Conservation (phyloP, 1,140 invertebrate genomes). For the Leucophenga varia region DNA sequence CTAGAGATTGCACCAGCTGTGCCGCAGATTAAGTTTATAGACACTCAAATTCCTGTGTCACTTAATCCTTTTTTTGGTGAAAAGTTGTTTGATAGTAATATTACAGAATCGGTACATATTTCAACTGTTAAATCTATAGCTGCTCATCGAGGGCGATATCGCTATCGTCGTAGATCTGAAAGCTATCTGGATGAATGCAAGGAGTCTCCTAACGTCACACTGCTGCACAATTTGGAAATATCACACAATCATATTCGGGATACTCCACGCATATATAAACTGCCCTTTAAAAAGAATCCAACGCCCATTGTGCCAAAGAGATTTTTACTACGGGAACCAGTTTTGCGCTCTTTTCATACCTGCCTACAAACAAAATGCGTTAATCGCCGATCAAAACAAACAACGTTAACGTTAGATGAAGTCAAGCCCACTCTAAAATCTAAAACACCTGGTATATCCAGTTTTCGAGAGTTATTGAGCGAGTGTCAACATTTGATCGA, state of each 20-base stretch:
- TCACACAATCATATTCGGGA: slow-evolving; percentile 20
- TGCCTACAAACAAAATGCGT: slow-evolving; percentile 26
- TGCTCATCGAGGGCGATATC: slow-evolving; percentile 26
- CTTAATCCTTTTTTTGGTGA: slow-evolving; percentile 22
- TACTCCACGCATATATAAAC: slow-evolving; percentile 29
- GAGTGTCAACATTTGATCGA: slow-evolving; percentile 36
- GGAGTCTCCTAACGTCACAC: slow-evolving; percentile 6
- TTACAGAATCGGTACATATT: background rate
- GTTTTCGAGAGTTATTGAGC: slow-evolving; percentile 38
- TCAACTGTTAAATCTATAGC: slow-evolving; percentile 9
- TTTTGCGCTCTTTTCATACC: slow-evolving; percentile 23
- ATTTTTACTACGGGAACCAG: slow-evolving; percentile 31
- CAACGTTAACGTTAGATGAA: slow-evolving; percentile 12
- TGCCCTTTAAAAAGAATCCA: slow-evolving; percentile 20
- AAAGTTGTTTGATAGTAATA: background rate
- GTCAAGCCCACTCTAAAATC: slow-evolving; percentile 8
- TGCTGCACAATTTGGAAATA: slow-evolving; percentile 14
- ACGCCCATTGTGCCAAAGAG: slow-evolving; percentile 8
- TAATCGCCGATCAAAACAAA: slow-evolving; percentile 8
- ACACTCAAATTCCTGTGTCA: slow-evolving; percentile 12
- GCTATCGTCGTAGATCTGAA: slow-evolving; percentile 34
- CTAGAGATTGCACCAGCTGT: slow-evolving; percentile 57
- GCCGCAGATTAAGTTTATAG: slow-evolving; percentile 19
- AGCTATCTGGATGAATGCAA: slow-evolving; percentile 35
- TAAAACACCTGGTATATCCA: slow-evolving; percentile 12